These are phyloP conservation scores for Bubo scandiacus DNA, from an alignment of 2,113 vertebrate species.

Conservation along the genomic window DNA sequence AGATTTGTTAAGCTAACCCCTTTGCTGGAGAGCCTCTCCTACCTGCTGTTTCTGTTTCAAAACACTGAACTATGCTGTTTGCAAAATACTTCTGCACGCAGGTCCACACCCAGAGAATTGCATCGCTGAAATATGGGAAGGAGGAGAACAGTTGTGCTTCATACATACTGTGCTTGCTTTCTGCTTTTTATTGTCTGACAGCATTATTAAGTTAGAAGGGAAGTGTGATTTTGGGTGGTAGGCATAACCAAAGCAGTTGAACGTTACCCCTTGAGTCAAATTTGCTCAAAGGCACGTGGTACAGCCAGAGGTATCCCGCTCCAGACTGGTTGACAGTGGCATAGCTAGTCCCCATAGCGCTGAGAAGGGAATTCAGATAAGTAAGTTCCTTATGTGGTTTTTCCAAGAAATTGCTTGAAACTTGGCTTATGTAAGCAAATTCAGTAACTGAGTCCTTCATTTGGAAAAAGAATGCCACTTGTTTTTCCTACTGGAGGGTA, in stretches of 20 bases:
- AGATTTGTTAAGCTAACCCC: neutral
- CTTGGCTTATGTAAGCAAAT: neutral
- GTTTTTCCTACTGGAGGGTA: neutral
- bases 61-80: neutral
- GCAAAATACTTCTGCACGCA: neutral
- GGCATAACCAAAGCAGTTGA: neutral
- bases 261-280: neutral
- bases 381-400: neutral
- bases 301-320: neutral
- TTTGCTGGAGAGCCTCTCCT: neutral
- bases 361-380: neutral
- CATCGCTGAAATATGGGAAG: neutral
- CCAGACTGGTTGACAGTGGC: too few species aligned
- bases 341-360: accelerated
- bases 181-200: neutral
- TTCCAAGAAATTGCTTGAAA: neutral
- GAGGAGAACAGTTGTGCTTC: neutral
- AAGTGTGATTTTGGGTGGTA: neutral
- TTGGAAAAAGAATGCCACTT: neutral
- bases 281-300: neutral
- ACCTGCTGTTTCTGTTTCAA: neutral
- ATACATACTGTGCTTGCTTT: neutral
- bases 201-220: neutral
- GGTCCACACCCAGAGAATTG: neutral
- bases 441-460: neutral